phyloP scores from a whole-genome alignment of 2,113 vertebrate species.

The Sorex araneus region DNA sequence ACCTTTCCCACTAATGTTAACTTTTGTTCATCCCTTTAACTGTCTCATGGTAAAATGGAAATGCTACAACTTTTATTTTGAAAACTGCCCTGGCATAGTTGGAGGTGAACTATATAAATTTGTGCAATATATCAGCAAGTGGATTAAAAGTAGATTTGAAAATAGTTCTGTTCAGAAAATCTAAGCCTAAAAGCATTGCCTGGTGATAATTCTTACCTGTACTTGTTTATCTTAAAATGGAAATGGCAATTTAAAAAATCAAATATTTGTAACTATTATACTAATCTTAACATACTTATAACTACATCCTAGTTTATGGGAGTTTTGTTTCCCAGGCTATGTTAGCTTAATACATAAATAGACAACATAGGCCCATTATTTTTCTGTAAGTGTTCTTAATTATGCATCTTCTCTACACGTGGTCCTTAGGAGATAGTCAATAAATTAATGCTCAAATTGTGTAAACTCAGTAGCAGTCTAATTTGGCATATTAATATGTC shows the following conservation, averaged over 20 bases:
- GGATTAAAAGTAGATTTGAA: neutral
- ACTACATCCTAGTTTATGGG: neutral
- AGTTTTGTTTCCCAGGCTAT: neutral
- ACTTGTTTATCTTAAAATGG: neutral
- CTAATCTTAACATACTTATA: neutral
- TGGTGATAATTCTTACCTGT: neutral
- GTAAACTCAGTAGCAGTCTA: conserved; percentile 1
- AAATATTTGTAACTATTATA: neutral
- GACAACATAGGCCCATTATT: neutral
- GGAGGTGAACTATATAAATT: neutral
- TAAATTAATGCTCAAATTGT: conserved; percentile 14
- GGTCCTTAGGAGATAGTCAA: neutral
- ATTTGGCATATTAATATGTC: conserved; percentile 30
- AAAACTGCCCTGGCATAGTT: neutral
- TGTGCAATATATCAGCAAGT: neutral
- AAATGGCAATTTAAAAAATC: neutral
- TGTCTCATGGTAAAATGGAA: conserved; percentile 30
- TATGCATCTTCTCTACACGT: neutral
- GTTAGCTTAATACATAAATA: conserved; percentile 8
- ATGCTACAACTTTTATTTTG: conserved; percentile 19
- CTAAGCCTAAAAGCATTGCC: neutral
- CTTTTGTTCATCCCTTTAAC: neutral
- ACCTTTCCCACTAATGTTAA: neutral
- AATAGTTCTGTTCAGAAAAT: neutral
- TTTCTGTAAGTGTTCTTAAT: neutral